Base-by-base conservation (phyloP, 2,888 invertebrate genomes). In the Callimorpha dominula region DNA sequence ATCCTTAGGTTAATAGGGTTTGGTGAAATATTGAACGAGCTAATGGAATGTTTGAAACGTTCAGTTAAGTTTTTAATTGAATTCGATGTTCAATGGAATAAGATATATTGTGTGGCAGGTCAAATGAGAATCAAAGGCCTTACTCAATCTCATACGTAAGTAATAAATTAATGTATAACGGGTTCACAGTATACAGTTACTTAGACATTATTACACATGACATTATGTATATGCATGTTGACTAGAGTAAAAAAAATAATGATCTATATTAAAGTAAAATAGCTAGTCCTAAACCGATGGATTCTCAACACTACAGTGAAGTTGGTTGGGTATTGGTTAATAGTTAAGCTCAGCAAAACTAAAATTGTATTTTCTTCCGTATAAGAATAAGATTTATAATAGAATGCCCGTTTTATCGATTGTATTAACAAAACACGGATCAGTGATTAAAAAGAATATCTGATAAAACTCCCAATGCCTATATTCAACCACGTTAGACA, bases 21-120 rank as follows among this genome's bases (percentile, higher is more conserved):
- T 81, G 80, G 81, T 80, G 82, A 87, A 84, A 84, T 82, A 84
- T 86, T 80, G 85, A 85, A 78, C 79, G 77, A 79, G 74, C 81
- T 81, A 86, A 87, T 86, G 84, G 82, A 84, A 81, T 81, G 83
- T 78, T 82, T 74, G 78, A 74, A 73, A 73, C 63, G 76, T 79
- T 75, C 71, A 43, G 66, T 76, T 76, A 75, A 75, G 70, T 40
- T 75, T 80, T 82, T 84, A 81, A 84, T 84, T 81, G 71, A 77
- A 76, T 65, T 62, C 6, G 64, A 46, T 49, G 64, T 9, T 49
- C n/a, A 40, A 68, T 57, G 52, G 72, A 77, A 60, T 71, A 78
- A 79, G 79, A 81, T 70, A 79, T 79, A 79, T 72, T 31, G 31
- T 62, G 63, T 17, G 9, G 20, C 31, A 20, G 68, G 62, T 60